Conservation (phyloP, 30 jellyfish, hydroid and myxozoan species). For the Rhopilema esculentum region DNA sequence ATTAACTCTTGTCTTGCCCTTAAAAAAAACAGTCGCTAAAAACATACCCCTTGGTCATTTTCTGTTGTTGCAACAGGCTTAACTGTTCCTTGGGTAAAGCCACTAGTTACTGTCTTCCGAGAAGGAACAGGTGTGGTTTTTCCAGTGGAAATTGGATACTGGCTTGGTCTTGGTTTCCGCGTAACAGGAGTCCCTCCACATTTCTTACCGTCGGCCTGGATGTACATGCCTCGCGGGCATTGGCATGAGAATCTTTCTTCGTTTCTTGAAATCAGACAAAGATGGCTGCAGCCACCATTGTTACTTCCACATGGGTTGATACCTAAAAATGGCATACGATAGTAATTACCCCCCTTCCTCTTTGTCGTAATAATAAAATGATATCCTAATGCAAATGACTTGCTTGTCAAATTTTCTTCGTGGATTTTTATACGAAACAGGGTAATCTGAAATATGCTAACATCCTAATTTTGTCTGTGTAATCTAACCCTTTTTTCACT, state of each 20-base stretch:
- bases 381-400: no score
- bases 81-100: not conserved
- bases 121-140: not conserved
- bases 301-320: slow-evolving; percentile 79
- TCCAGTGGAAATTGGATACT: not conserved
- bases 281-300: slow-evolving; percentile 89
- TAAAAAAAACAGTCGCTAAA: not conserved
- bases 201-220: slow-evolving; percentile 62
- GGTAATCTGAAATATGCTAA: no score
- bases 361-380: no score
- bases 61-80: not conserved
- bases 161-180: slow-evolving; percentile 3
- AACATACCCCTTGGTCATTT: not conserved
- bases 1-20: no score
- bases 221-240: slow-evolving; percentile 91
- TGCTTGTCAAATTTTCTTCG: no score
- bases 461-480: no score
- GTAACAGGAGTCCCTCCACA: slow-evolving; percentile 59
- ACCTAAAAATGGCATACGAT: slow-evolving; percentile 44
- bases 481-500: no score
- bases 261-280: slow-evolving; percentile 81
- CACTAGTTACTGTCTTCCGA: not conserved
- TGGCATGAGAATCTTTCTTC: slow-evolving; percentile 55
- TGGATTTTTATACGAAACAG: no score
- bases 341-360: no score